Base-by-base conservation (phyloP, 2,113 vertebrate genomes). In the Polypterus bichir region DNA sequence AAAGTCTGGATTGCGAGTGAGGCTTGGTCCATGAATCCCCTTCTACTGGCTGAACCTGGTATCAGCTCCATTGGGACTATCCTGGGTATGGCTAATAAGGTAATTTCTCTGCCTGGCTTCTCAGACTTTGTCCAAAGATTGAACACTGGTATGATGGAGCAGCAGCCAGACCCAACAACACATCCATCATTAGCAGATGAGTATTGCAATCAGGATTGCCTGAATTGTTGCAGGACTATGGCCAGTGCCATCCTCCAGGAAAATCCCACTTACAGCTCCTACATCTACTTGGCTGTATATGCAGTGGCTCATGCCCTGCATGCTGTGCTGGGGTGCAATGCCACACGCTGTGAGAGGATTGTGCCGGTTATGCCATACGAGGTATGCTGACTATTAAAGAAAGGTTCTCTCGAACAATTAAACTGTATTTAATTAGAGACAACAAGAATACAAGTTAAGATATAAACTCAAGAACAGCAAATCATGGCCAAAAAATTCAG, bases 1-100 rank as follows among this genome's bases (percentile, higher is more conserved):
- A 91, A 86, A 64, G 87, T 93, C 49, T 92, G 91, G 92, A 75
- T 93, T 0, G 88, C 84, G 46, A 79, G 81, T 0, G 89, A 93
- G 7, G 77, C 70, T 7, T 91, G 91, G 91, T 75, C 66, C 0
- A 57, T 87, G 65, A 81, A 83, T 61, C 73, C 67, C 1, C 10
- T 11, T 0, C 48, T 90, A 47, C 73, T 66, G 48, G 62, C 47
- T 0, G 3, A 81, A 48, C 67, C 81, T 0, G 82, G 83, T 62
- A 81, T 92, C 27, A 58, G 10, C 44, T 71, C 8, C 6, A 82
- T 83, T 0, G 89, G 90, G 49, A 78, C 71, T 0, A 77, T 93
- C 8, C 62, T 94, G 6, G 90, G 92, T 0, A 70, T 91, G n/a
- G 51, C 83, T 0, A 63, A 87, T n/a, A 68, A 64, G 48, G 66